Base-by-base conservation (phyloP, 2,888 invertebrate species). In the Callyntrura sp. region DNA sequence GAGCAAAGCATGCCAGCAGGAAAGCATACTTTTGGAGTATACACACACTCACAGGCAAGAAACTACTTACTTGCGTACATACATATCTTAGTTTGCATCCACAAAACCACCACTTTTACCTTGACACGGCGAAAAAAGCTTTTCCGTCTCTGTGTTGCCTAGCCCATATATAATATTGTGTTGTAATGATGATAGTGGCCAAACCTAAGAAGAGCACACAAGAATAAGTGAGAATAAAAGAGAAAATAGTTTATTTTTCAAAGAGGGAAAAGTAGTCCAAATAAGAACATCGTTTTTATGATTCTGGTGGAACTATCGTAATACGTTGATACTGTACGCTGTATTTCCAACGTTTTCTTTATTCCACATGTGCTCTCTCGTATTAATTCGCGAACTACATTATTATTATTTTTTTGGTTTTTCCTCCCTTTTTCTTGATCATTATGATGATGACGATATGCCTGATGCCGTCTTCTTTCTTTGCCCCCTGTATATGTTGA, bases 91-190 rank as follows among this genome's bases (percentile, higher is more conserved):
- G 12, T 35, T 43, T 43, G 43, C 60, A 62, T 45, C 28, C 25
- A 43, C 35, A 14, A 48, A 12, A 12, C 4, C 25, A 79, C 79
- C 55, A 28, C 65, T 82, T 88, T 88, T 68, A 82, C 88, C 88
- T 88, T 88, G 88, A 88, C 88, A 82, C 48, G 82, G 73, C 57
- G 60, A 73, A 68, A 73, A 51, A 9, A 9, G 9, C 51, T 51
- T 51, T 51, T 51, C 11, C 45, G 45, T 51, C 11, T 51, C 11
- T 28, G 55, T 55, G 35, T 11, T 51, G 25, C 11, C 0, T 55
- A 23, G n/a, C 51, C 5, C 35, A 48, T 73, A 45, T 78, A 17
- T 17, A 8, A 35, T 43, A 62, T 25, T 65, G 65, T 65, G 12
- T 65, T 51, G 35, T 35, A 35, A 35, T 35, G 35, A 76, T 76